Evolutionary conservation across 2,888 invertebrate genomes (phyloP).

Genomic region (Hemicrepidius hirtus): DNA sequence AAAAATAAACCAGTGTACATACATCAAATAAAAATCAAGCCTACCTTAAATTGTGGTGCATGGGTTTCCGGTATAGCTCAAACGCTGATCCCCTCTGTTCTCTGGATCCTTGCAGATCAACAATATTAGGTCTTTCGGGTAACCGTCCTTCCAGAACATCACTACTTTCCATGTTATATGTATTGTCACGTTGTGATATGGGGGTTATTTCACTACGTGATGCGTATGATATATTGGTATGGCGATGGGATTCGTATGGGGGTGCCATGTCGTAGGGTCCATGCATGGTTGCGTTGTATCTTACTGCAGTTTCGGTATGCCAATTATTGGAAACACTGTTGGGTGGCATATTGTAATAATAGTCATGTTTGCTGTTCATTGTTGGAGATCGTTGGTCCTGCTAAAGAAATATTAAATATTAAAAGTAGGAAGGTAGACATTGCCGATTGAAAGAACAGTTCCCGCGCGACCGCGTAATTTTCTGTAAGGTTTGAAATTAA

Average conservation of each 20-base stretch:
- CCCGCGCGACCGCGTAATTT: too few species aligned
- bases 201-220: slow-evolving; percentile 70
- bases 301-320: slow-evolving; percentile 64
- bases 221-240: slow-evolving; percentile 70
- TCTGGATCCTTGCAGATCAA: slow-evolving; percentile 87
- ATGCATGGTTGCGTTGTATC: slow-evolving; percentile 65
- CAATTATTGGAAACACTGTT: slow-evolving; percentile 57
- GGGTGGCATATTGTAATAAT: slow-evolving; percentile 66
- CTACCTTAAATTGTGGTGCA: slow-evolving; percentile 89
- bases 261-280: slow-evolving; percentile 70
- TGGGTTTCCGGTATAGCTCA: slow-evolving; percentile 93
- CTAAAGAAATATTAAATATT: too few species aligned
- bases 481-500: not conserved
- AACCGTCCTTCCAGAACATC: slow-evolving; percentile 63
- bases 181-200: slow-evolving; percentile 64
- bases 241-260: slow-evolving; percentile 68
- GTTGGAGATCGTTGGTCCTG: slow-evolving; percentile 67
- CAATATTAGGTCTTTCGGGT: slow-evolving; percentile 66
- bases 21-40: slow-evolving; percentile 58
- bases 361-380: slow-evolving; percentile 66
- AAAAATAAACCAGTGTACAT: slow-evolving; percentile 67
- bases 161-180: slow-evolving; percentile 62
- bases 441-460: too few species aligned
- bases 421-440: too few species aligned
- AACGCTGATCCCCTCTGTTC: slow-evolving; percentile 97